Base-by-base conservation (phyloP, 2,888 invertebrate species). In the Drosophila hawaiiensis region DNA sequence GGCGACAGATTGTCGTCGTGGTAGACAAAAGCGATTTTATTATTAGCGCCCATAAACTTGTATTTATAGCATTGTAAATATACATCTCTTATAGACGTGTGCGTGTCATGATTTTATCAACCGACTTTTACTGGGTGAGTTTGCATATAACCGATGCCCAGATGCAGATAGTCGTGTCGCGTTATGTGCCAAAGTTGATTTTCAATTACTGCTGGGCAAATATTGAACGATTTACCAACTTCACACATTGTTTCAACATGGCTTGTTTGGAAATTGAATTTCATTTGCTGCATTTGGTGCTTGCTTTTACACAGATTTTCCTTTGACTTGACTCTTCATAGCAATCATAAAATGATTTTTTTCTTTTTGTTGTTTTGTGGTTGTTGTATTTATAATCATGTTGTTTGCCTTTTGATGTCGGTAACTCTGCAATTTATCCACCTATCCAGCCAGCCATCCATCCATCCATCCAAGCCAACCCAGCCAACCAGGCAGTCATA, bases 401-500 rank as follows among this genome's bases (percentile, higher is more conserved):
- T 73, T 80, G 65, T 65, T 75, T 71, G 81, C 72, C 84, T 82
- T 85, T 89, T 85, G 89, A 85, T 89, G 89, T 89, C 66, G 68
- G 61, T 72, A 75, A 68, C 53, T 74, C 81, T 76, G 33, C 68
- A 60, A 63, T 47, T 35, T 58, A 68, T 53, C 60, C 53, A 65
- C 19, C 56, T 64, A 63, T 28, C 64, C 54, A 59, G 25, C 50
- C 22, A 47, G 16, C 16, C 22, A 62, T 29, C 33, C 70, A 70
- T 39, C 33, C 70, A 65, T n/a, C 47, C 47, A 60, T n/a, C 49
- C 73, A 58, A 50, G 33, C 59, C 25, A 73, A 49, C 54, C 53
- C 53, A 68, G 53, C n/a, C 53, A 67, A 33, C 49, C 68, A 73
- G 64, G 73, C 78, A 80, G 76, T 89, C 84, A 85, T 85, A 89